These are phyloP conservation scores for Agrilus planipennis DNA, from an alignment of 1,140 invertebrate species.

Conservation along the genomic window DNA sequence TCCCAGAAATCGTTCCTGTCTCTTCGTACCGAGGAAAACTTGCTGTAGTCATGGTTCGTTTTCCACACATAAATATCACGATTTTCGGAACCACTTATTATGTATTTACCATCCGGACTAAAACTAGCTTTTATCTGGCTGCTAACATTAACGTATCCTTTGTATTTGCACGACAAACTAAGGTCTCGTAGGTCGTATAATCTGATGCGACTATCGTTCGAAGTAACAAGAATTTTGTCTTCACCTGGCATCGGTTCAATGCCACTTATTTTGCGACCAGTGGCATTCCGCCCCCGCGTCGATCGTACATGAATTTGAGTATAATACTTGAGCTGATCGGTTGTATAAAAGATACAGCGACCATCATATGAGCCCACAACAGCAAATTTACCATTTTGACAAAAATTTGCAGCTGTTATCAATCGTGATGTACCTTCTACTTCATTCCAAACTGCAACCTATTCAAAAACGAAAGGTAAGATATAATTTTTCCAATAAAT, in stretches of 20 bases:
- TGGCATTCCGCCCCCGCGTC: constrained; percentile 86
- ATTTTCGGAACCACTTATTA: constrained; percentile 96
- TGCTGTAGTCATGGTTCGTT: constrained; percentile 90
- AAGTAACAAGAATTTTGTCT: constrained; percentile 94
- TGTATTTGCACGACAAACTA: constrained; percentile 92
- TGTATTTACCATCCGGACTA: constrained; percentile 92
- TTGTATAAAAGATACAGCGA: constrained; percentile 95
- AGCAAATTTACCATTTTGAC: constrained; percentile 94
- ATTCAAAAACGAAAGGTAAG: constrained; percentile 2
- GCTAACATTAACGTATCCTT: constrained; percentile 85
- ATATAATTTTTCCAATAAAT: background rate
- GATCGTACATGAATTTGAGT: constrained; percentile 95
- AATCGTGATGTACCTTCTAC: constrained; percentile 87
- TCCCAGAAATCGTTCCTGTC: constrained; percentile 98
- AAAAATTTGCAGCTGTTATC: constrained; percentile 96
- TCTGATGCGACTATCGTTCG: constrained; percentile 94
- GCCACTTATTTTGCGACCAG: constrained; percentile 90
- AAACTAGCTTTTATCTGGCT: constrained; percentile 97
- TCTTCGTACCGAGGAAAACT: constrained; percentile 84
- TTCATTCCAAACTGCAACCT: constrained; percentile 92
- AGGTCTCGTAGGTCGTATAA: constrained; percentile 94
- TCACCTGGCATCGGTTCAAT: constrained; percentile 95
- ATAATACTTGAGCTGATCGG: constrained; percentile 96
- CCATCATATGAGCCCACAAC: constrained; percentile 98
- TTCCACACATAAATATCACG: constrained; percentile 97